phyloP scores from a whole-genome alignment of 1,140 invertebrate species.

The Phocides pigmalion region DNA sequence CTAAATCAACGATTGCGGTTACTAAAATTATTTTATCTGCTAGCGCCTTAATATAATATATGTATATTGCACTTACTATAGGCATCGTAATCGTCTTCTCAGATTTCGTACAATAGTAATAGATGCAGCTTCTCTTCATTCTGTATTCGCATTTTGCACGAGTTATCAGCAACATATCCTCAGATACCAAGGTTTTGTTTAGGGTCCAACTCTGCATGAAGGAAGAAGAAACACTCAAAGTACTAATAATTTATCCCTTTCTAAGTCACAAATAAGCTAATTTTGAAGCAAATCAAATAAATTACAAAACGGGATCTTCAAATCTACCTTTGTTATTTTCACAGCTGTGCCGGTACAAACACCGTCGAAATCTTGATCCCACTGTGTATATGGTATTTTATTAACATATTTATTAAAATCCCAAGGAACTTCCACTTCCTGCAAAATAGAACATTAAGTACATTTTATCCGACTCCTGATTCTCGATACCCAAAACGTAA shows the following conservation, averaged over 20 bases:
- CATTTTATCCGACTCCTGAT: too few species aligned
- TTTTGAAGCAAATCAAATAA: too few species aligned
- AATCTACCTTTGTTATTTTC: conserved; percentile 52
- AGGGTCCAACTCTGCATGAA: conserved; percentile 54
- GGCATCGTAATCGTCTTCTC: conserved; percentile 27
- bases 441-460: conserved; percentile 35
- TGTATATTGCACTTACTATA: conserved; percentile 41
- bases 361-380: conserved; percentile 58
- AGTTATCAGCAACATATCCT: conserved; percentile 41
- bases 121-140: conserved; percentile 42
- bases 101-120: conserved; percentile 49
- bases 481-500: too few species aligned
- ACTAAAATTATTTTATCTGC: too few species aligned
- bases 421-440: conserved; percentile 48
- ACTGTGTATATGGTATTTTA: conserved; percentile 52
- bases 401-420: conserved; percentile 54
- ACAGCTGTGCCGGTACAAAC: conserved; percentile 49
- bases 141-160: conserved; percentile 42
- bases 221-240: not conserved
- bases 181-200: conserved; percentile 44
- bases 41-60: too few species aligned
- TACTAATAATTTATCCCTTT: too few species aligned
- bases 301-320: too few species aligned
- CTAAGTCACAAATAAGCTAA: too few species aligned
- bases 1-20: too few species aligned